Evolutionary conservation across 2,113 vertebrate species (phyloP).

Genomic region (Theristicus caerulescens): DNA sequence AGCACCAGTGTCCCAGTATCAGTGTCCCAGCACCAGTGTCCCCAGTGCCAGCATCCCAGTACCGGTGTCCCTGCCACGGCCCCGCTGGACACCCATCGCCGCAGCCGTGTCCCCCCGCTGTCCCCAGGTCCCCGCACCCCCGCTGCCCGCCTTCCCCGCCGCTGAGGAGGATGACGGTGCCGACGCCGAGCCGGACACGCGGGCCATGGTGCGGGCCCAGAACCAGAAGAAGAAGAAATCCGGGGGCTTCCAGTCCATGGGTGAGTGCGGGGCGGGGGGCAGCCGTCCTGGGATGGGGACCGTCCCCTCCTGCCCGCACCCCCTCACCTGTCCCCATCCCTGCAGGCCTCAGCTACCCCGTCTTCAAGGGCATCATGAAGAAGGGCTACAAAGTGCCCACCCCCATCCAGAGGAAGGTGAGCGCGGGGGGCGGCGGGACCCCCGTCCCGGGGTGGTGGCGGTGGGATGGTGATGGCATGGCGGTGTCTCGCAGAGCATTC

Average conservation of each 20-base stretch:
- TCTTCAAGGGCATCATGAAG: constrained; percentile 94
- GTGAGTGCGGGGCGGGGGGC: constrained; percentile 58
- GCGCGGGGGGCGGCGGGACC: accelerated
- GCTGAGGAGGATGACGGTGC: constrained; percentile 73
- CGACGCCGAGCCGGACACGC: constrained; percentile 86
- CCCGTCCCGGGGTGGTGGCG: accelerated
- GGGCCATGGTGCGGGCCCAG: constrained; percentile 88
- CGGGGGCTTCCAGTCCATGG: constrained; percentile 99
- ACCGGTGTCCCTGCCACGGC: neutral
- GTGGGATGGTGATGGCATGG: accelerated
- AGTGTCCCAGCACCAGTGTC: accelerated
- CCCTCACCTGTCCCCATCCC: neutral
- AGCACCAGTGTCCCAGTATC: accelerated
- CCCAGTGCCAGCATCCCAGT: neutral
- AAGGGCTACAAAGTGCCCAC: constrained; percentile 98
- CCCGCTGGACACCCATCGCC: accelerated
- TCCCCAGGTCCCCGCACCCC: neutral
- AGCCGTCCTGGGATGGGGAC: accelerated
- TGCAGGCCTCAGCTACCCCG: constrained; percentile 90
- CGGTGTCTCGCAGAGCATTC: constrained; percentile 78
- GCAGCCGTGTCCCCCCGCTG: accelerated
- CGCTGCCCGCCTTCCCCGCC: constrained; percentile 77
- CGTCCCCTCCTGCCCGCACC: accelerated
- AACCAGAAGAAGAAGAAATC: constrained; percentile 99
- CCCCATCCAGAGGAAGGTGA: constrained; percentile 95